Percentiles rank a stretch among this genome's conserved stretches.
Conservation (phyloP, 2,888 invertebrate genomes). For the Ecliptopera silaceata region DNA sequence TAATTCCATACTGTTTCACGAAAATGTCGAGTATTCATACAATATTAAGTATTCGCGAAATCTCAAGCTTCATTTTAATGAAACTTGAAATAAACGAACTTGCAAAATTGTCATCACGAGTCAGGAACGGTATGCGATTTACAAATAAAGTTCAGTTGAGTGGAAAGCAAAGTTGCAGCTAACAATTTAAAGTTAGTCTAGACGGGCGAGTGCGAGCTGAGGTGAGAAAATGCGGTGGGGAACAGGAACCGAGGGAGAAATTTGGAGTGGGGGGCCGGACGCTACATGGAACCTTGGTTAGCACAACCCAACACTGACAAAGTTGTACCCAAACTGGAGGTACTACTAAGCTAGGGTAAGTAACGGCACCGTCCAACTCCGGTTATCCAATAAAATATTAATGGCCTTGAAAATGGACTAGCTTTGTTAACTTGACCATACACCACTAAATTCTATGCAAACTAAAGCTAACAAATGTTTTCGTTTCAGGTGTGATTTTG, state of each 20-base stretch:
- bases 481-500: neutral
- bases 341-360: constrained; percentile 43
- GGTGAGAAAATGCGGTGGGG: constrained; percentile 64
- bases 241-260: constrained; percentile 37
- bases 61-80: constrained; percentile 17
- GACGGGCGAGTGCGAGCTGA: constrained; percentile 58
- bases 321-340: constrained; percentile 55
- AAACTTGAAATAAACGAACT: constrained; percentile 41
- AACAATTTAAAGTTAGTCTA: constrained; percentile 77
- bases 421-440: neutral
- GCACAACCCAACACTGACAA: constrained; percentile 57
- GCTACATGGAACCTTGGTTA: constrained; percentile 41
- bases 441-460: neutral
- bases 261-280: constrained; percentile 44
- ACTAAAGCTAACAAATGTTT: neutral
- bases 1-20: constrained; percentile 14
- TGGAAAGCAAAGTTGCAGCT: constrained; percentile 67
- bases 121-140: constrained; percentile 57
- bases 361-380: constrained; percentile 48
- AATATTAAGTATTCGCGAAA: constrained; percentile 6
- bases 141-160: constrained; percentile 69
- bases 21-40: neutral
- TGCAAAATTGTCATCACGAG: constrained; percentile 55
- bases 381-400: constrained; percentile 38
- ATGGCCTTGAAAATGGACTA: constrained; percentile 3